Conservation (phyloP, 2,113 vertebrate genomes). For the Melanotaenia duboulayi region DNA sequence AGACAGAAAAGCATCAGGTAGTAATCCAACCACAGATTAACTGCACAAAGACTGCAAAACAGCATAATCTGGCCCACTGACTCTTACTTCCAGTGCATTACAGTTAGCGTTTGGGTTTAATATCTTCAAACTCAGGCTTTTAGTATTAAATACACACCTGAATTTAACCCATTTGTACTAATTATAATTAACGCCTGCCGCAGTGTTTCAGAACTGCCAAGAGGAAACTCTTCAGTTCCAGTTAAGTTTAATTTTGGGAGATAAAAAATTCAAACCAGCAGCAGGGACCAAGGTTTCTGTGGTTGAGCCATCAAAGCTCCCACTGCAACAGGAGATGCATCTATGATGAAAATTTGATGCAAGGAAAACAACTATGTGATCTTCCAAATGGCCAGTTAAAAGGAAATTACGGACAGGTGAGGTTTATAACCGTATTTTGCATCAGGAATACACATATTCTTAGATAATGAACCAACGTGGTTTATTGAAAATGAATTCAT, state of each 20-base stretch:
- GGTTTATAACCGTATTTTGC: not conserved
- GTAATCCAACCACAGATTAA: not conserved
- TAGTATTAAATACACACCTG: not conserved
- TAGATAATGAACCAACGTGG: not conserved
- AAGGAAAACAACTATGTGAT: no score
- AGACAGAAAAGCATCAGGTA: not conserved
- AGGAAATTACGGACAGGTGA: not conserved
- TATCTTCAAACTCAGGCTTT: not conserved
- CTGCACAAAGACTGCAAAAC: not conserved
- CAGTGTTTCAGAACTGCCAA: no score
- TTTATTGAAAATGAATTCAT: conserved; percentile 17
- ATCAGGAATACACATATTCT: not conserved
- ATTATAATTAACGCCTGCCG: no score
- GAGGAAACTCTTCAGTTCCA: not conserved
- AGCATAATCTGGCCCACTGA: not conserved
- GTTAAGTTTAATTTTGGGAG: not conserved
- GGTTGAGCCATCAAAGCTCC: not conserved
- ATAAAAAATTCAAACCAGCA: not conserved
- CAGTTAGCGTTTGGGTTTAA: not conserved
- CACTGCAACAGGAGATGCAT: not conserved
- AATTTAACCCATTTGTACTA: not conserved
- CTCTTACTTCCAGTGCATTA: no score
- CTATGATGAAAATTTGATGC: not conserved
- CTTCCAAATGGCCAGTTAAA: not conserved
- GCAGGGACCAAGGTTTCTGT: not conserved